phyloP scores from a whole-genome alignment of 2,888 invertebrate genomes.

The Acanthosepion pharaonis region DNA sequence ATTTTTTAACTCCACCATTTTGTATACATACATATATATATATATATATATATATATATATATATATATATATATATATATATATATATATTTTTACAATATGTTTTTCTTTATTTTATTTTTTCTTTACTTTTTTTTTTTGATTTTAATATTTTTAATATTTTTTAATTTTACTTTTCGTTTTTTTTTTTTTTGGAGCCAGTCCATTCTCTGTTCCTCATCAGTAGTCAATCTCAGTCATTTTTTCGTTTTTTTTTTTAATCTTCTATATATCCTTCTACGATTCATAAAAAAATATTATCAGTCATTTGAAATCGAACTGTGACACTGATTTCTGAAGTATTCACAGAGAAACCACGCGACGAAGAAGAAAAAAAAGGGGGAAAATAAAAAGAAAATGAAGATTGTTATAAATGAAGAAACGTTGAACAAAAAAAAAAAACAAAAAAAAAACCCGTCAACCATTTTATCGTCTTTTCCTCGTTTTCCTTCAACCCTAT shows the following conservation, averaged over 20 bases:
- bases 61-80: not conserved
- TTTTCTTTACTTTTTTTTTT: not conserved
- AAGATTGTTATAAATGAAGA: not conserved
- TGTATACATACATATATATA: not conserved
- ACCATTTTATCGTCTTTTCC: not conserved
- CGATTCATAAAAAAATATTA: not conserved
- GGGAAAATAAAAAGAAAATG: not conserved
- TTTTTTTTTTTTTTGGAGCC: not conserved
- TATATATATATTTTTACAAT: not conserved
- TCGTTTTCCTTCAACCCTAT: not conserved
- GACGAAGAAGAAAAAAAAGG: not conserved
- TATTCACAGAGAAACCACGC: not conserved
- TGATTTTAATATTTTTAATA: no score
- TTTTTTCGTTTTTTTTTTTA: not conserved
- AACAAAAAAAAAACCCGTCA: not conserved
- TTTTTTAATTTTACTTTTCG: not conserved
- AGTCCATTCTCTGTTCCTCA: not conserved
- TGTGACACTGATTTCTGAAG: not conserved
- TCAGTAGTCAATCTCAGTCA: not conserved
- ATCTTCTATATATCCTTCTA: not conserved
- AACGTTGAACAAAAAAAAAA: not conserved
- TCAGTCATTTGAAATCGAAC: not conserved
- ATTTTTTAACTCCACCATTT: no score
- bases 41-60: not conserved
- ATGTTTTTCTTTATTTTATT: not conserved